These are phyloP conservation scores for Oryzias melastigma DNA, from an alignment of 2,113 vertebrate species.

Conservation along the genomic window DNA sequence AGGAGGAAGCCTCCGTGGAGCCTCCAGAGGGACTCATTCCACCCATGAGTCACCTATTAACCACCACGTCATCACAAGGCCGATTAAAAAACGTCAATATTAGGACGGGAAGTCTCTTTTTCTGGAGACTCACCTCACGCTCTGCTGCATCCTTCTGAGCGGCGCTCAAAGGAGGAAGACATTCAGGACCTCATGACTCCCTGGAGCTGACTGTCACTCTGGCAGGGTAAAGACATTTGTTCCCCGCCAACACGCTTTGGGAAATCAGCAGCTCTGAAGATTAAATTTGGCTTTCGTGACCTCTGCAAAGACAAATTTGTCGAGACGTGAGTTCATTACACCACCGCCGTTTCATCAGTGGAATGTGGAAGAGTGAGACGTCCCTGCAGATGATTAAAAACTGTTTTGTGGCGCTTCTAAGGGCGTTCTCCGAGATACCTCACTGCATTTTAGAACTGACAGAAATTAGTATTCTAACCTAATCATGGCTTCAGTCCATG, in stretches of 20 bases:
- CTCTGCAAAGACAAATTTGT: conserved; percentile 14
- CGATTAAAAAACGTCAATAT: conserved; percentile 37
- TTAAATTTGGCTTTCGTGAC: conserved; percentile 16
- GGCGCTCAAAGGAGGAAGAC: conserved; percentile 14
- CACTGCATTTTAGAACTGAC: not conserved
- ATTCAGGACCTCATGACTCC: conserved; percentile 24
- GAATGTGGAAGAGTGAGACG: not conserved
- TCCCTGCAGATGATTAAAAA: not conserved
- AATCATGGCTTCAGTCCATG: no score
- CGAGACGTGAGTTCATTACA: conserved; percentile 7
- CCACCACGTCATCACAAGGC: conserved; percentile 25
- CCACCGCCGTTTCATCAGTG: not conserved
- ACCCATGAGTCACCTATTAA: conserved; percentile 53
- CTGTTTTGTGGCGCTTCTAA: not conserved
- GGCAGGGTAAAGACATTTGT: conserved; percentile 43
- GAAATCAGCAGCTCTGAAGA: conserved; percentile 21
- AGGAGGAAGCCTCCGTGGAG: conserved; percentile 1
- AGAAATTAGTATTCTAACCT: no score
- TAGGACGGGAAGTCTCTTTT: conserved; percentile 19
- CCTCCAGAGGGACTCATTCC: conserved; percentile 36
- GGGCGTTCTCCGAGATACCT: not conserved
- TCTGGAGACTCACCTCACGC: not conserved
- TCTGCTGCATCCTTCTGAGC: conserved; percentile 1
- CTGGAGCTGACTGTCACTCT: conserved; percentile 30
- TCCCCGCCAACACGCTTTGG: conserved; percentile 4